These are phyloP conservation scores for Corythornis cristatus DNA, from an alignment of 2,113 vertebrate species.

Conservation along the genomic window DNA sequence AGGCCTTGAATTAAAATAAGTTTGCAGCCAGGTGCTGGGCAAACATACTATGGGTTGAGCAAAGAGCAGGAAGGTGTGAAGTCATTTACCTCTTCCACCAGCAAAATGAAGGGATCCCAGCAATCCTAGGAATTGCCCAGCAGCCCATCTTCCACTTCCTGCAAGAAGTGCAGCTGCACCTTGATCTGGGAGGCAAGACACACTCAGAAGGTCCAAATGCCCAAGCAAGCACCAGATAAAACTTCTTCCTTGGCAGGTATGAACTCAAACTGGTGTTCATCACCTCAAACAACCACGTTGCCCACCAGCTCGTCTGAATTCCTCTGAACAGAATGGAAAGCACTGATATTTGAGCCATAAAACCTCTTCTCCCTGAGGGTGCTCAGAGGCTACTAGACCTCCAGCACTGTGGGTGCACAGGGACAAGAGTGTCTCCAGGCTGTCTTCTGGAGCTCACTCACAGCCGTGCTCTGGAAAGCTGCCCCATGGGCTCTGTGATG, in stretches of 20 bases:
- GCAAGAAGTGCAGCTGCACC: not conserved
- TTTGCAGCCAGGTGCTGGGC: not conserved
- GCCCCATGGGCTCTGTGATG: not conserved
- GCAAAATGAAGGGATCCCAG: not conserved
- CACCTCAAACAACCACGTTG: not conserved
- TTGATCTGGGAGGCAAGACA: not conserved
- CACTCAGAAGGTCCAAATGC: not conserved
- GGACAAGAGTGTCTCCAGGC: not conserved
- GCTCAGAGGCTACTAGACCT: not conserved
- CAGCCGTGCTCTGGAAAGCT: not conserved
- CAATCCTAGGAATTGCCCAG: not conserved
- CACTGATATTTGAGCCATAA: not conserved
- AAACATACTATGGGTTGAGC: not conserved
- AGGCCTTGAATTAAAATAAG: not conserved
- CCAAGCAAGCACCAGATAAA: not conserved
- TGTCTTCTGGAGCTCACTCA: not conserved
- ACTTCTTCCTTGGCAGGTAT: not conserved
- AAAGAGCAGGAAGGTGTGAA: not conserved
- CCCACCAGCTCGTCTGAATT: not conserved
- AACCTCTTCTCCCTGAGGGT: not conserved
- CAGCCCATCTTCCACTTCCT: not conserved
- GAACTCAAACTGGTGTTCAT: not conserved
- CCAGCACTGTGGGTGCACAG: not conserved
- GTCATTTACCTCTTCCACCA: not conserved
- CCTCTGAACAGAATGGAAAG: not conserved